Evolutionary conservation across 2,113 vertebrate species (phyloP), one percentile per base, ranked within the genome.

Genomic region (Jacana jacana): DNA sequence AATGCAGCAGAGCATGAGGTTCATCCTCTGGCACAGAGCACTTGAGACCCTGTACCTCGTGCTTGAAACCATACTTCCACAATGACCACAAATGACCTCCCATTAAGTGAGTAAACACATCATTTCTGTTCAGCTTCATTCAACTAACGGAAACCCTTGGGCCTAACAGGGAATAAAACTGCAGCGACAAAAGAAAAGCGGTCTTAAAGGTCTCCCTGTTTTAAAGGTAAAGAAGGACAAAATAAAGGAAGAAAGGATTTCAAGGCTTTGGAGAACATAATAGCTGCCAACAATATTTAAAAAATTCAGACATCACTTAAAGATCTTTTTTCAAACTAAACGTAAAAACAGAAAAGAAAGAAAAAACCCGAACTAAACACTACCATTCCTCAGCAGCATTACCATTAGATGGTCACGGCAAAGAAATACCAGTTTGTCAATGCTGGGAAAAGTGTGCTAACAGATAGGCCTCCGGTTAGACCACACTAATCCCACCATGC

Each of bases 41-140:
- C 5, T 30, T 20, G 35, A 80, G 31, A 70, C 65, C 52, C 35
- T 68, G 31, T 40, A 73, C 46, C 75, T 75, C 31, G 37, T 66
- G 65, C 92, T 28, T 96, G 85, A 95, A 97, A 89, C 91, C 90
- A 91, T 77, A 65, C 15, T 85, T 91, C 61, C 70, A 96, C 78
- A 27, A 7, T 31, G 20, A 51, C 22, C 44, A 70, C 0, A 0
- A 96, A 95, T 84, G 71, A 70, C 35, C 11, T 87, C 73, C 91
- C 52, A 28, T 90, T 95, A 95, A 44, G 16, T 10, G 65, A 78
- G 80, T 28, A 27, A 77, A 92, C 77, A 89, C 86, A 89, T 86
- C 9, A 91, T 78, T 89, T 95, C 86, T 94, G 39, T 60, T 91
- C 17, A 0, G 0, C n/a, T 57, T 28, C 54, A 55, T 42, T 60